A percentile compares a stretch with the other conserved stretches of the same genome.
phyloP scores from a whole-genome alignment of 2,797 vertebrate genomes.

The Cyclura pinguis region DNA sequence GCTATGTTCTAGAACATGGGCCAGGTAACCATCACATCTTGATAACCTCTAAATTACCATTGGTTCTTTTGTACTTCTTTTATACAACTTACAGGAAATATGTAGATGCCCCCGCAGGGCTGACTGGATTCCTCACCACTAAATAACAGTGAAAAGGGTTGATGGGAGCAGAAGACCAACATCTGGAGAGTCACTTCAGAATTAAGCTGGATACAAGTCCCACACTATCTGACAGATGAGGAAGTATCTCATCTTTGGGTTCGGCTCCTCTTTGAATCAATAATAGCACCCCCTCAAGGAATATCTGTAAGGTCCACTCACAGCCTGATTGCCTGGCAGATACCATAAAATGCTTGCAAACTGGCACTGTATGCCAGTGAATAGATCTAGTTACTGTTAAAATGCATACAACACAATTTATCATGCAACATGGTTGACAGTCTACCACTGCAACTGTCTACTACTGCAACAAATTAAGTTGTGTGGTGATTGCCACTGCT shows the following conservation, averaged over 20 bases:
- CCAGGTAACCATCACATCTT: neutral
- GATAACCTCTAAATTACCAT: neutral
- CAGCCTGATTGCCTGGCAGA: neutral
- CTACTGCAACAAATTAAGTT: neutral
- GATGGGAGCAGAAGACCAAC: neutral
- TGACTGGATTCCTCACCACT: neutral
- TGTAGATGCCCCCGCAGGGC: too few species aligned
- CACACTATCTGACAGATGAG: neutral
- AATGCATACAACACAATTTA: neutral
- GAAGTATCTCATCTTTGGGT: neutral
- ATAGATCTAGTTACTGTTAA: constrained; percentile 26
- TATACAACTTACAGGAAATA: neutral
- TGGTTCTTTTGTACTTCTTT: neutral
- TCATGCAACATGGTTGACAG: neutral
- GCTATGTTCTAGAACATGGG: too few species aligned
- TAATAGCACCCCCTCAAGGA: constrained; percentile 15
- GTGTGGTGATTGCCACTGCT: neutral
- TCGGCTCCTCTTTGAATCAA: neutral
- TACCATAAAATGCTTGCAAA: neutral
- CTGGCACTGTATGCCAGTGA: neutral
- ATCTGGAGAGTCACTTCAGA: neutral
- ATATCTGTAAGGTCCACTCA: neutral
- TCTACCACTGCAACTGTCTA: neutral
- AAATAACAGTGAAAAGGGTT: neutral
- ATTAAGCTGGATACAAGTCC: neutral